These are phyloP conservation scores for Drosophila subsilvestris DNA, from an alignment of 2,888 invertebrate species.

Conservation along the genomic window DNA sequence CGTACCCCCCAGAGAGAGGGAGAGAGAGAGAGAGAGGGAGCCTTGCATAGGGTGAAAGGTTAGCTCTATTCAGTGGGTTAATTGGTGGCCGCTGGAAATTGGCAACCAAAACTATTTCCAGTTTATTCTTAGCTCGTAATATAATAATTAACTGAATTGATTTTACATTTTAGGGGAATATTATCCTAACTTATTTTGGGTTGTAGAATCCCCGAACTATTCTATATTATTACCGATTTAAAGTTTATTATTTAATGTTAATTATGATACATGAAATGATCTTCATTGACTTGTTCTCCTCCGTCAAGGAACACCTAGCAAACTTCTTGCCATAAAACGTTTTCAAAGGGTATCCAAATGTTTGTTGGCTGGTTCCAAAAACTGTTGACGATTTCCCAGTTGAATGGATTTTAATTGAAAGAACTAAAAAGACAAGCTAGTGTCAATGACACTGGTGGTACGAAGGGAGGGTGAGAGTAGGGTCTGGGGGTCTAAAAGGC, in stretches of 20 bases:
- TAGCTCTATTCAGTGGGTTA: neutral
- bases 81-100: neutral
- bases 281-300: too few relatives aligned
- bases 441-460: slow-evolving; percentile 68
- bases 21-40: too few relatives aligned
- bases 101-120: neutral
- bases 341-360: slow-evolving; percentile 3
- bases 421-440: slow-evolving; percentile 67
- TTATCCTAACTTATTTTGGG: neutral
- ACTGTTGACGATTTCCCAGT: slow-evolving; percentile 76
- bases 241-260: slow-evolving; percentile 1
- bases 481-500: neutral
- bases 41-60: neutral
- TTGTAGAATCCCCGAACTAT: neutral
- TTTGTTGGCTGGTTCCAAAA: slow-evolving; percentile 32
- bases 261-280: too few relatives aligned
- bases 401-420: slow-evolving; percentile 75
- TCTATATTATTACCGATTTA: neutral
- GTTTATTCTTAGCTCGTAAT: neutral
- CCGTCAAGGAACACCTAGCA: too few relatives aligned
- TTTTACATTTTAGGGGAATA: neutral
- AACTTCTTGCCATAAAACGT: neutral
- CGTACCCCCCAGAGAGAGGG: neutral
- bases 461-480: neutral
- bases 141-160: neutral